phyloP scores from a whole-genome alignment of 2,113 vertebrate species.

The Pachypanchax playfairii region DNA sequence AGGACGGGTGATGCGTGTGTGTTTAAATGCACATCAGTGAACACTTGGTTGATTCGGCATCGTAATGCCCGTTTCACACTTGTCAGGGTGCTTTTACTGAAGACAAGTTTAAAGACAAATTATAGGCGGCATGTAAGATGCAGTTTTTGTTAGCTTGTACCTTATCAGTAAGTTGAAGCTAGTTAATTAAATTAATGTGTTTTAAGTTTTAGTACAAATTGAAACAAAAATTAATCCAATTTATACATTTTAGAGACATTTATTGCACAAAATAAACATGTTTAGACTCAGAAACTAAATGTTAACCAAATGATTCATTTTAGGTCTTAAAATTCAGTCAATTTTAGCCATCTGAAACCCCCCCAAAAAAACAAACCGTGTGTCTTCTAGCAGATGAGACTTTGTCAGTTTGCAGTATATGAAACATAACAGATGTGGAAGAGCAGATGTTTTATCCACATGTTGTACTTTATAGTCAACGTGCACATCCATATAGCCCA shows the following conservation, averaged over 20 bases:
- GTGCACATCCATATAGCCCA: conserved; percentile 34
- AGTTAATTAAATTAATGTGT: too few relatives aligned
- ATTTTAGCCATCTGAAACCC: too few relatives aligned
- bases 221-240: too few relatives aligned
- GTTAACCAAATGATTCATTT: too few relatives aligned
- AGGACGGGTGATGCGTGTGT: conserved; percentile 3
- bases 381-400: neutral
- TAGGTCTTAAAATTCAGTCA: too few relatives aligned
- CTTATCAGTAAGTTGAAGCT: too few relatives aligned
- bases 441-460: conserved; percentile 56
- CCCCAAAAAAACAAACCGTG: too few relatives aligned
- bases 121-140: conserved; percentile 27
- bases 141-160: neutral
- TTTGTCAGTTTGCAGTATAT: conserved; percentile 25
- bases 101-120: conserved; percentile 38
- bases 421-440: conserved; percentile 52
- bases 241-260: too few relatives aligned
- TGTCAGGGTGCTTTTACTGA: conserved; percentile 42
- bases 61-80: conserved; percentile 49
- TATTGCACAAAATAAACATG: too few relatives aligned
- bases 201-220: too few relatives aligned
- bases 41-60: conserved; percentile 31
- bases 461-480: conserved; percentile 33
- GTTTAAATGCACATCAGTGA: conserved; percentile 22
- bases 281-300: too few relatives aligned